Conservation (phyloP, 2,888 invertebrate genomes). For the Sminthurides aquaticus region DNA sequence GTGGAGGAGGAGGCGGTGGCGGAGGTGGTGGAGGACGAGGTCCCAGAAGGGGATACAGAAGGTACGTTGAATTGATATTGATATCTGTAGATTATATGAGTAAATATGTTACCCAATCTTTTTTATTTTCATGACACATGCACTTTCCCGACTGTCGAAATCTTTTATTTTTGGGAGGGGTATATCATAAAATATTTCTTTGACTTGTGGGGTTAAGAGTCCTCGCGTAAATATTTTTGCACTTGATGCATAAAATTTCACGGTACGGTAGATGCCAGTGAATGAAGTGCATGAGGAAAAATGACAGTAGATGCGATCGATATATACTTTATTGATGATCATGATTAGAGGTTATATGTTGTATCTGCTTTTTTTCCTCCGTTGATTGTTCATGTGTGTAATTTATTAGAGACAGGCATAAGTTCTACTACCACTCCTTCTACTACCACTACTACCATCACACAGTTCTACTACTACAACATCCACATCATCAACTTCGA, state of each 20-base stretch:
- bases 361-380: not conserved
- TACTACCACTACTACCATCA: conserved; percentile 4
- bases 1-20: conserved; percentile 16
- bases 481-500: conserved; percentile 3
- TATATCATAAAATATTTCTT: too few species aligned
- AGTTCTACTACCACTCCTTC: conserved; percentile 4
- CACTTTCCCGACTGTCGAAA: not conserved
- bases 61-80: conserved; percentile 1
- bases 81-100: too few species aligned
- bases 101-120: too few species aligned
- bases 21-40: conserved; percentile 13
- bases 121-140: not conserved
- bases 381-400: conserved; percentile 2
- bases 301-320: not conserved
- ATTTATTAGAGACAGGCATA: conserved; percentile 4
- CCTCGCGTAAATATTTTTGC: too few species aligned
- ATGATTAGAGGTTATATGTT: not conserved
- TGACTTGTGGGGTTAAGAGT: too few species aligned
- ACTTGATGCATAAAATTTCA: not conserved
- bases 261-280: not conserved
- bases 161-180: not conserved
- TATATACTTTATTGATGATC: not conserved
- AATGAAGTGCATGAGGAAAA: not conserved
- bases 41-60: conserved; percentile 54
- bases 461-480: conserved; percentile 1